phyloP scores from a whole-genome alignment of 2,888 invertebrate species.

The Helleia helle region DNA sequence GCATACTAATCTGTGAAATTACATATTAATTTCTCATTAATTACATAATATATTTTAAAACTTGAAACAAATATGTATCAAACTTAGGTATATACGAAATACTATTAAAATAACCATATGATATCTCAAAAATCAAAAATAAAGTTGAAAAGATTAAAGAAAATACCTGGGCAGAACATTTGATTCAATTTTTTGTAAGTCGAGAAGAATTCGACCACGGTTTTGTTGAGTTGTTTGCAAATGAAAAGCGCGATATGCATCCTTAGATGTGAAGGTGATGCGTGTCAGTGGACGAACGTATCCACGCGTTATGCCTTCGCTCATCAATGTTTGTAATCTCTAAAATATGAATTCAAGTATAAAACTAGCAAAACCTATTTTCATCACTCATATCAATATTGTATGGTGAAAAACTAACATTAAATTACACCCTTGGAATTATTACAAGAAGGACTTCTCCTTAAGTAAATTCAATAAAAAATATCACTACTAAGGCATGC shows the following conservation, averaged over 20 bases:
- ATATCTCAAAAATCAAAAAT: too few species aligned
- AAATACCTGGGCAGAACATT: slow-evolving; percentile 22
- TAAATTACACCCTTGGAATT: too few species aligned
- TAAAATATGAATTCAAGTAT: not conserved
- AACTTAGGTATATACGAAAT: too few species aligned
- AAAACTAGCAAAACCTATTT: too few species aligned
- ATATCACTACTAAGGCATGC: too few species aligned
- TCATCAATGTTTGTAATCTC: slow-evolving; percentile 31
- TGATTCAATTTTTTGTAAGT: slow-evolving; percentile 18
- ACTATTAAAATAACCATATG: too few species aligned
- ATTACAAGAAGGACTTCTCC: too few species aligned
- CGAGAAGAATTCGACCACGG: slow-evolving; percentile 38
- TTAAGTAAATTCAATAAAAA: too few species aligned
- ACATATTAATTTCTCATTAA: too few species aligned
- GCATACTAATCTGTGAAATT: slow-evolving; percentile 27
- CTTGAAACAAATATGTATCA: too few species aligned
- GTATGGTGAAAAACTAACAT: not conserved
- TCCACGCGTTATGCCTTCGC: slow-evolving; percentile 38
- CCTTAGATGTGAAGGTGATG: slow-evolving; percentile 29
- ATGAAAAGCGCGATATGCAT: slow-evolving; percentile 36
- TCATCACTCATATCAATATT: too few species aligned
- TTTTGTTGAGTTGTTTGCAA: slow-evolving; percentile 35
- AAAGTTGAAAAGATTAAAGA: not conserved
- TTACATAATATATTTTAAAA: too few species aligned
- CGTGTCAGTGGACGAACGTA: slow-evolving; percentile 42